These are phyloP conservation scores for Nebria brevicollis DNA, from an alignment of 2,888 invertebrate species.

Conservation along the genomic window DNA sequence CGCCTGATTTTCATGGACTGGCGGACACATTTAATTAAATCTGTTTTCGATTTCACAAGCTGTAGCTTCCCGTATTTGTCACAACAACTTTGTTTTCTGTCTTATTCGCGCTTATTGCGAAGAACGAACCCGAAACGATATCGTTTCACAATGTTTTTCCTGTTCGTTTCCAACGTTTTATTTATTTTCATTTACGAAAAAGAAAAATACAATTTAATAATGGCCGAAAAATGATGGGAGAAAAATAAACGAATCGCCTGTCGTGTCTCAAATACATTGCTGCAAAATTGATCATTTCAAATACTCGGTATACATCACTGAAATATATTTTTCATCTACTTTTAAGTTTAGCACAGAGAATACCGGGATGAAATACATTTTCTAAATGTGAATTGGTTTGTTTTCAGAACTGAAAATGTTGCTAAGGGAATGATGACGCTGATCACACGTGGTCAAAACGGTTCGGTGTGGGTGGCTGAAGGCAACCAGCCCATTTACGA, in stretches of 20 bases:
- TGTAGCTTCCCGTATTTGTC: conserved; percentile 29
- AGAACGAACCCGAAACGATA: background rate
- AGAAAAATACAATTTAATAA: background rate
- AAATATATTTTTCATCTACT: no score
- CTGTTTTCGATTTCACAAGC: conserved; percentile 41
- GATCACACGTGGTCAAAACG: conserved; percentile 63
- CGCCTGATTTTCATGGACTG: conserved; percentile 21
- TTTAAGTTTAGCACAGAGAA: background rate
- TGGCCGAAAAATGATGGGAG: background rate
- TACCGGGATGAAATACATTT: background rate
- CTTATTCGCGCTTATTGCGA: background rate
- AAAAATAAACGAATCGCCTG: no score
- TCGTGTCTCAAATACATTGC: no score
- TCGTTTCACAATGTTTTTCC: background rate
- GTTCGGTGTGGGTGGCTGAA: conserved; percentile 67
- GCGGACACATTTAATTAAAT: conserved; percentile 42
- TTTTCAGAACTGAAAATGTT: conserved; percentile 55
- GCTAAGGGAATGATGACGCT: conserved; percentile 59
- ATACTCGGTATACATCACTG: no score
- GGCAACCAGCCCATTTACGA: conserved; percentile 60
- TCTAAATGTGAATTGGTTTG: background rate
- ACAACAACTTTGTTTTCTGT: background rate
- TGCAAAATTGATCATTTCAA: no score
- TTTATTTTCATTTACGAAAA: background rate
- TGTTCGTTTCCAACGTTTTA: background rate